A percentile compares a stretch with the other conserved stretches of the same genome.
phyloP scores from a whole-genome alignment of 2,113 vertebrate species.

The Lanius collurio region DNA sequence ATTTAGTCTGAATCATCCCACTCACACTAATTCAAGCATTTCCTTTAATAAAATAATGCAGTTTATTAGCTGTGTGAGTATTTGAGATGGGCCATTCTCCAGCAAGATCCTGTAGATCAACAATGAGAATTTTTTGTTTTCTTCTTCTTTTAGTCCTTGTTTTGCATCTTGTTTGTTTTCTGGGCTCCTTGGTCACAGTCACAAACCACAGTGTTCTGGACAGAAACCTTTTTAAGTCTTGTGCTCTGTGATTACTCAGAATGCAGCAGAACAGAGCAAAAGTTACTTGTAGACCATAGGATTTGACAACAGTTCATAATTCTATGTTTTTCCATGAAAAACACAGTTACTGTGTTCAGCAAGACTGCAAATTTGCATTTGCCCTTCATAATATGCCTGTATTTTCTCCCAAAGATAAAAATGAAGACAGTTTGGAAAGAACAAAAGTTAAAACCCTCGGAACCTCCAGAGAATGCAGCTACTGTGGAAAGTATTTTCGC shows the following conservation, averaged over 20 bases:
- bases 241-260: not conserved
- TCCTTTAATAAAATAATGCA: not conserved
- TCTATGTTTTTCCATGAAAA: not conserved
- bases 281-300: not conserved
- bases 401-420: conserved; percentile 77
- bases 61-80: not conserved
- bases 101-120: not conserved
- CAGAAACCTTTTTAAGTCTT: not conserved
- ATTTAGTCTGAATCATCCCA: not conserved
- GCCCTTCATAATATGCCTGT: not conserved
- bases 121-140: not conserved
- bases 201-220: not conserved
- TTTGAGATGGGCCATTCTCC: not conserved
- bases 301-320: not conserved
- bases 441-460: conserved; percentile 84
- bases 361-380: not conserved
- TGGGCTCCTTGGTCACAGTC: not conserved
- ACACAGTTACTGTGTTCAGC: not conserved
- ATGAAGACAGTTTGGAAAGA: conserved; percentile 81
- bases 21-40: not conserved
- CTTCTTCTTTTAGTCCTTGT: not conserved
- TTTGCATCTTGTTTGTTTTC: not conserved
- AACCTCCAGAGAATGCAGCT: conserved; percentile 89
- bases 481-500: conserved; percentile 94
- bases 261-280: not conserved